These are phyloP conservation scores for Octodonta nipae DNA, from an alignment of 2,888 invertebrate genomes.

Conservation along the genomic window DNA sequence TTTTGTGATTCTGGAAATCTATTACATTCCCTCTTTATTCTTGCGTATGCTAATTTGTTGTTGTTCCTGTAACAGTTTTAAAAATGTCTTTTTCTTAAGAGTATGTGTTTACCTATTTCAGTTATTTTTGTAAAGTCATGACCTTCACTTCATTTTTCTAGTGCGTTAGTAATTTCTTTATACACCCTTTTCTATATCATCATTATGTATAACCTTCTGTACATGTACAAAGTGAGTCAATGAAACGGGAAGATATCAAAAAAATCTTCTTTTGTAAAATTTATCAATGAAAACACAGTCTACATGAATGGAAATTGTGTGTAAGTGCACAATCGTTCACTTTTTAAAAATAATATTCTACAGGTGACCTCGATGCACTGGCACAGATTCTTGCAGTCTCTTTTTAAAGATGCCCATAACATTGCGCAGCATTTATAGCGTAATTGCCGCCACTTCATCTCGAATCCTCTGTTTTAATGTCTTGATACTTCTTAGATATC, in stretches of 20 bases:
- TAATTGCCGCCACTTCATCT: conserved; percentile 4
- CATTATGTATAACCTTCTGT: too few relatives aligned
- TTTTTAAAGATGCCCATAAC: conserved; percentile 4
- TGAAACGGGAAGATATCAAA: conserved; percentile 2
- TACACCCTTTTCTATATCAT: too few relatives aligned
- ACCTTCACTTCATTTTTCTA: too few relatives aligned
- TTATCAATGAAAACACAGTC: background rate
- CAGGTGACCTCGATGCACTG: conserved; percentile 3
- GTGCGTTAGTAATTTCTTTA: too few relatives aligned
- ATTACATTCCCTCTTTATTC: too few relatives aligned
- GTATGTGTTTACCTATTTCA: too few relatives aligned
- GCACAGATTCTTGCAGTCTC: conserved; percentile 5
- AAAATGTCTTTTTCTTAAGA: too few relatives aligned
- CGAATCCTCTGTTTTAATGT: conserved; percentile 3
- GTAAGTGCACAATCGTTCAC: conserved; percentile 3
- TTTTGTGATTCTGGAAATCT: too few relatives aligned
- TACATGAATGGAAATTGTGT: conserved; percentile 2
- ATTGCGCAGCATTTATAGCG: conserved; percentile 4
- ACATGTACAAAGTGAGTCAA: conserved; percentile 5
- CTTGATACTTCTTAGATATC: background rate
- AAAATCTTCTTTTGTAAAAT: conserved; percentile 4
- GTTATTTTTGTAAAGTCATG: too few relatives aligned
- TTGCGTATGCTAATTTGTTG: too few relatives aligned
- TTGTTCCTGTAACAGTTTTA: too few relatives aligned
- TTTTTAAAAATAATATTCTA: conserved; percentile 2